Evolutionary conservation across 1,140 invertebrate species (phyloP), one percentile per base, ranked within the genome.

Genomic region (Nasonia giraulti): DNA sequence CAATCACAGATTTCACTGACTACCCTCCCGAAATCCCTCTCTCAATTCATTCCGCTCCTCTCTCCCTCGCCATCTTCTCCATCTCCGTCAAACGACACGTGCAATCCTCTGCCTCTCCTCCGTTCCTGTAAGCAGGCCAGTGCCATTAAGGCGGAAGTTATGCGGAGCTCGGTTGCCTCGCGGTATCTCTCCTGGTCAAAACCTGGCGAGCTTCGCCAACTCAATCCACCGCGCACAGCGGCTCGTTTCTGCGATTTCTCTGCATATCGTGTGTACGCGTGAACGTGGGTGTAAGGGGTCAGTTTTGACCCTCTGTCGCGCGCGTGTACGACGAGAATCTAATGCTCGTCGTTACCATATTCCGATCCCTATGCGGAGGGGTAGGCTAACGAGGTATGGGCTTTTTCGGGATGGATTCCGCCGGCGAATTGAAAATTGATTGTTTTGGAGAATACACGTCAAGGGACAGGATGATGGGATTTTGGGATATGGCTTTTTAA

Each of bases 241-340:
- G 17, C 55, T 71, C 68, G 68, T 71, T 71, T 71, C 68, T 71
- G 8, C 68, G 68, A 71, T 33, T 71, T 27, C 68, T 27, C 68
- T n/a, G 68, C 12, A 17, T 14, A 2, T 33, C 68, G 8, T 50
- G 12, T 62, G n/a, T 7, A n/a, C 33, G 5, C 33, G 33, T 62
- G 17, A 1, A 27, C 27, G 27, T 27, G 27, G 27, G 27, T 62
- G n/a, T 62, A 62, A 5, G 7, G 1, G 20, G 33, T 33, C 3
- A 14, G 23, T 17, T 62, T n/a, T 62, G 55, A 62, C 55, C 55
- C 55, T 62, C 17, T n/a, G 55, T 7, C 17, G 40, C 40, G 2
- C 50, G 12, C 12, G 50, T 2, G 6, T 14, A 17, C 55, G 17
- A 62, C 55, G 55, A 62, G 55, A 20, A 62, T 62, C 55, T 62